phyloP scores from a whole-genome alignment of 2,113 vertebrate genomes.

The Orientallactaga bullata region DNA sequence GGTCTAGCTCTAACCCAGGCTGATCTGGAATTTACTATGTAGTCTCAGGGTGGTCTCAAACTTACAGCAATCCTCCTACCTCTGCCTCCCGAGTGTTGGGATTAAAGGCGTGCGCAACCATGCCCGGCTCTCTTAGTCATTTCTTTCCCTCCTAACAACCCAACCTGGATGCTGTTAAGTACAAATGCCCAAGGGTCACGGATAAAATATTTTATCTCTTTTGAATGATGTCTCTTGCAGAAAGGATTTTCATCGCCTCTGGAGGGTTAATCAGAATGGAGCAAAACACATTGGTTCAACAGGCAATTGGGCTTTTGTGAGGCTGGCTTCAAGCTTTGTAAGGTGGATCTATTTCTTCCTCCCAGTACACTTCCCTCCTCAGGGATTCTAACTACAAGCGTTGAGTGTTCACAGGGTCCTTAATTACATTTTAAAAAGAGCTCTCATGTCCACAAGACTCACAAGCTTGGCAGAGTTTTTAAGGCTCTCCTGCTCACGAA shows the following conservation, averaged over 20 bases:
- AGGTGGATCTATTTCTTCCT: not conserved
- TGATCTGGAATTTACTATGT: too few species aligned
- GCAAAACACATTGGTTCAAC: not conserved
- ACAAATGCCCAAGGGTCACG: not conserved
- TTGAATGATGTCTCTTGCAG: too few species aligned
- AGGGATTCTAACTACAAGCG: not conserved
- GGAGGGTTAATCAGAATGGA: not conserved
- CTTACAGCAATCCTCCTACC: too few species aligned
- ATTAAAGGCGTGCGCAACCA: too few species aligned
- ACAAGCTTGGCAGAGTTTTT: not conserved
- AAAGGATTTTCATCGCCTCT: not conserved
- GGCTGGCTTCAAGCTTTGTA: not conserved
- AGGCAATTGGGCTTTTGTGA: not conserved
- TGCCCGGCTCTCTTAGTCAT: too few species aligned
- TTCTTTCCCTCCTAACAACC: not conserved
- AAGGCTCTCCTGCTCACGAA: not conserved
- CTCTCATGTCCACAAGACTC: not conserved
- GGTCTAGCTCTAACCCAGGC: too few species aligned
- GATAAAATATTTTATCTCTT: not conserved
- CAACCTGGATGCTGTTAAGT: not conserved
- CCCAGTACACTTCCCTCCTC: rapidly evolving
- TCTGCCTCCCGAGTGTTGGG: too few species aligned
- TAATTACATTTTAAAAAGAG: not conserved
- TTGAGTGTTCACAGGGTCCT: not conserved
- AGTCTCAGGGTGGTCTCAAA: too few species aligned